Evolutionary conservation across 2,797 vertebrate genomes (phyloP).

Genomic region (Selene dorsalis): DNA sequence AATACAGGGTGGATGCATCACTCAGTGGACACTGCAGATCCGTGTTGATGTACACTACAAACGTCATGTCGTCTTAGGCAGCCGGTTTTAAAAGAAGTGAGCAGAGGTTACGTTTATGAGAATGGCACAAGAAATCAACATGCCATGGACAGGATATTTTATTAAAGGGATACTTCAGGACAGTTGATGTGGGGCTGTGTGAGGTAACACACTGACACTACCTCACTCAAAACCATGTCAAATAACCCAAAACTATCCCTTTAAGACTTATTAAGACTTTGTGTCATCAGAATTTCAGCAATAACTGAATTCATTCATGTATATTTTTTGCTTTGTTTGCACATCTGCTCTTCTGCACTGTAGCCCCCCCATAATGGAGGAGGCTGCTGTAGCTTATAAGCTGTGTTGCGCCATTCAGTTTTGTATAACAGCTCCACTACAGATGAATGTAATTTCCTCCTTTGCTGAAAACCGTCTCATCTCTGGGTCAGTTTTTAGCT

Average conservation of each 20-base stretch:
- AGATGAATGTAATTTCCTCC: neutral
- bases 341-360: too few species aligned
- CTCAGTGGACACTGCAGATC: neutral
- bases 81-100: too few species aligned
- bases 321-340: neutral
- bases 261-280: too few species aligned
- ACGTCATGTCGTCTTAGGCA: neutral
- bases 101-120: too few species aligned
- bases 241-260: too few species aligned
- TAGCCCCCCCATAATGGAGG: neutral
- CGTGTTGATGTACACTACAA: neutral
- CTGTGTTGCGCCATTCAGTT: neutral
- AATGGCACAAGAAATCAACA: too few species aligned
- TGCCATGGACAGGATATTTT: too few species aligned
- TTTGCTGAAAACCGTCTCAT: neutral
- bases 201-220: too few species aligned
- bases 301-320: neutral
- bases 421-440: neutral
- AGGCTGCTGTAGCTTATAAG: neutral
- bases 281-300: neutral
- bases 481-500: neutral
- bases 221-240: too few species aligned
- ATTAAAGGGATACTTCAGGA: too few species aligned
- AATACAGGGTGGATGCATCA: slow-evolving; percentile 35
- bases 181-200: too few species aligned